phyloP scores from a whole-genome alignment of 2,113 vertebrate species.

The Trachemys scripta region DNA sequence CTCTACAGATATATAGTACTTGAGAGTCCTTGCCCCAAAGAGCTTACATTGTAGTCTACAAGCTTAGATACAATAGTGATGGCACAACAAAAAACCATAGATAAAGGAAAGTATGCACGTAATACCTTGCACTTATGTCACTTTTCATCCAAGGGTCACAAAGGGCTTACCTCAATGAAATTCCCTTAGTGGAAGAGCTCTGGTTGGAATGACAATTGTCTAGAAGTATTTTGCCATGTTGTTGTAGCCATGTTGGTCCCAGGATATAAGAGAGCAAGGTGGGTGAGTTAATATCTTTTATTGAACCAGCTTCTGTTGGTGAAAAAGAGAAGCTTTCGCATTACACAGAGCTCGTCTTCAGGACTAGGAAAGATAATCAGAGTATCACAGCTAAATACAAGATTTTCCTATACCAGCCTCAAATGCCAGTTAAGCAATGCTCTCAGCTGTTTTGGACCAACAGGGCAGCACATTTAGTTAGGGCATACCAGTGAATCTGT shows the following conservation, averaged over 20 bases:
- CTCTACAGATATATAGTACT: neutral
- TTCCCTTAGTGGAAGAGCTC: neutral
- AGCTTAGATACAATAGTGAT: neutral
- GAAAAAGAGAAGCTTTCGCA: neutral
- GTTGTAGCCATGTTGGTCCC: neutral
- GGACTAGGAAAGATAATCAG: neutral
- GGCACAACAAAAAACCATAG: neutral
- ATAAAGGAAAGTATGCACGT: neutral
- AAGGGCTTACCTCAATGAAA: neutral
- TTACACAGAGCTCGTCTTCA: neutral
- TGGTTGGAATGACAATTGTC: neutral
- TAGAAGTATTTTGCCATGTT: neutral
- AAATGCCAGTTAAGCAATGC: neutral
- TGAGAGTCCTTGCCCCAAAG: neutral
- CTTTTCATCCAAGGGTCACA: neutral
- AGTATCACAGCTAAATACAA: no score
- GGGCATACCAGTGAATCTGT: slow-evolving; percentile 37
- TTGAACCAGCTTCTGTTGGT: neutral
- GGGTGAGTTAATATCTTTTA: neutral
- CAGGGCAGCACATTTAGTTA: slow-evolving; percentile 7
- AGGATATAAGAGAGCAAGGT: neutral
- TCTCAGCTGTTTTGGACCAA: slow-evolving; percentile 41
- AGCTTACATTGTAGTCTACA: neutral
- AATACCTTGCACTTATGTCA: neutral
- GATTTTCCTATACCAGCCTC: neutral